phyloP scores from a whole-genome alignment of 2,113 vertebrate species.

The Macrotis lagotis region DNA sequence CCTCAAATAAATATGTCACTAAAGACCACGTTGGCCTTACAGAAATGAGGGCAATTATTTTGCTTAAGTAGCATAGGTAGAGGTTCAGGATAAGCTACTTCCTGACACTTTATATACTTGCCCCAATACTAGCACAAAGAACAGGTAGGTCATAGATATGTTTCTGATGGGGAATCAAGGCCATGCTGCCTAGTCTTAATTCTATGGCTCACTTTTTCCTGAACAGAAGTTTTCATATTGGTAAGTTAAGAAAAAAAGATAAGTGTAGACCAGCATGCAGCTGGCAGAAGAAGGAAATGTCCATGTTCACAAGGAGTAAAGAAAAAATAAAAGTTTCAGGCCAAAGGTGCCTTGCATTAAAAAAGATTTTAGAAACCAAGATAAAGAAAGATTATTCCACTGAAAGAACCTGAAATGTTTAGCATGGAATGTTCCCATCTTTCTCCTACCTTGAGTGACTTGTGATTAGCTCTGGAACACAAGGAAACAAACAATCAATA shows the following conservation, averaged over 20 bases:
- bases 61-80: background rate
- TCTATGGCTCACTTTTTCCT: slow-evolving; percentile 11
- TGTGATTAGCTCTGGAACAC: slow-evolving; percentile 36
- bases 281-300: slow-evolving; percentile 6
- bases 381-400: slow-evolving; percentile 7
- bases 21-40: slow-evolving; percentile 35
- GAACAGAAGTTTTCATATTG: slow-evolving; percentile 9
- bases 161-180: slow-evolving; percentile 15
- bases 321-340: slow-evolving; percentile 2
- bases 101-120: background rate
- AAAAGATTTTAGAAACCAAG: slow-evolving; percentile 2
- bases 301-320: background rate
- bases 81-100: background rate
- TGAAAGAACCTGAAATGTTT: slow-evolving; percentile 5
- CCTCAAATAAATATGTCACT: slow-evolving; percentile 42
- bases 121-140: slow-evolving; percentile 32
- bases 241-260: slow-evolving; percentile 47
- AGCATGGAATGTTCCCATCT: background rate
- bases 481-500: slow-evolving; percentile 33
- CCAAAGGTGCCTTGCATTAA: background rate
- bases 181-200: slow-evolving; percentile 10
- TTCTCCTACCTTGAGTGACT: slow-evolving; percentile 12
- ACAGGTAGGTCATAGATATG: slow-evolving; percentile 10
- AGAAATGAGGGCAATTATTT: slow-evolving; percentile 44
- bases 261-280: background rate